phyloP scores from a whole-genome alignment of 2,888 invertebrate species.

The Brachyopa scutellaris region DNA sequence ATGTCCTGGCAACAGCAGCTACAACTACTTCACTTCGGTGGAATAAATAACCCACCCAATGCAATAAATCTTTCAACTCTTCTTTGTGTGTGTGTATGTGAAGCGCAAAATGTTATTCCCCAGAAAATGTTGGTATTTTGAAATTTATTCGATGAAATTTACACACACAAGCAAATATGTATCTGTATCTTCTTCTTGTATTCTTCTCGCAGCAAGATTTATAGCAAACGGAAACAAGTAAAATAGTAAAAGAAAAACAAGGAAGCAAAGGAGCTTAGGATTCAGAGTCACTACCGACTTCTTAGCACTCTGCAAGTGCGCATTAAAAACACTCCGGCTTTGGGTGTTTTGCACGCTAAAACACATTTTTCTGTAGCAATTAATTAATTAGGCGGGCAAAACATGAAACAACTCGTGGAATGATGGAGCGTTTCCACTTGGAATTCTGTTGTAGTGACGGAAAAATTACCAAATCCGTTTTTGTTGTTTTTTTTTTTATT shows the following conservation, averaged over 20 bases:
- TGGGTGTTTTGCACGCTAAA: constrained; percentile 2
- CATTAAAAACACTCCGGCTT: constrained; percentile 13
- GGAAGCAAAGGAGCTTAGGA: constrained; percentile 40
- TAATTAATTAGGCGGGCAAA: no score
- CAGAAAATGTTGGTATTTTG: constrained; percentile 8
- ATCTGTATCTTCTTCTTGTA: constrained; percentile 12
- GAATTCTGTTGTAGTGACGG: neutral
- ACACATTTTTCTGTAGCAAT: constrained; percentile 20
- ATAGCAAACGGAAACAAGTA: constrained; percentile 42
- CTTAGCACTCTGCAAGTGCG: constrained; percentile 26
- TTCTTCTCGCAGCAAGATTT: constrained; percentile 51
- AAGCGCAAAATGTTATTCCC: constrained; percentile 22
- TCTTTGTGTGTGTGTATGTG: no score
- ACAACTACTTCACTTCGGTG: constrained; percentile 19
- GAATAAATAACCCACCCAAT: constrained; percentile 39
- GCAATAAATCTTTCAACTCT: constrained; percentile 48
- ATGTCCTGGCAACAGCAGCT: constrained; percentile 13
- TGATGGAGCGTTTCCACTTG: neutral
- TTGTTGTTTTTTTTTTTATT: neutral
- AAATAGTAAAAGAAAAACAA: constrained; percentile 18
- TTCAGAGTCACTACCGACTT: neutral
- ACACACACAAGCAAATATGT: constrained; percentile 20
- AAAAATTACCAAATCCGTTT: no score
- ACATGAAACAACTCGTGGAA: no score
- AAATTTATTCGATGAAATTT: constrained; percentile 33